Conservation (phyloP, 2,797 vertebrate genomes). For the Hapalemur alaotrensis region DNA sequence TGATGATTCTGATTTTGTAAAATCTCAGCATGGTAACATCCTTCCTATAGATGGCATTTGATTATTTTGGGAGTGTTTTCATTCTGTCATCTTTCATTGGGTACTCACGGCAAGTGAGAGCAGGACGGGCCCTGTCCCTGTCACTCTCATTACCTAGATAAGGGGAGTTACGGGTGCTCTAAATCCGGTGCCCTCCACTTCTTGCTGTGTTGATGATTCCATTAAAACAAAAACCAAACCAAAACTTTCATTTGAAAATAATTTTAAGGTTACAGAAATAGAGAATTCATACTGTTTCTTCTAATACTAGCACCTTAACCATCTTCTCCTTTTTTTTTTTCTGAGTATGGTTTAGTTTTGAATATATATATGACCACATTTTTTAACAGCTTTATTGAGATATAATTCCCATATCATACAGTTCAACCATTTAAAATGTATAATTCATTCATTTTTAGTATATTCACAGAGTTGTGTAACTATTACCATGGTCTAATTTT, state of each 20-base stretch:
- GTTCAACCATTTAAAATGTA: not conserved
- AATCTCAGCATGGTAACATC: not conserved
- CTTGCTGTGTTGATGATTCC: not conserved
- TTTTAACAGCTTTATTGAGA: not conserved
- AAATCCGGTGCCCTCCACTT: not conserved
- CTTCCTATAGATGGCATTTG: not conserved
- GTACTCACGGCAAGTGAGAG: not conserved
- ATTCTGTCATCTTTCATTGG: not conserved
- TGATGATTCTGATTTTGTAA: conserved; percentile 14
- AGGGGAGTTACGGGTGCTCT: not conserved
- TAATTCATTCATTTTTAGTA: not conserved
- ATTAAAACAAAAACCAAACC: not conserved
- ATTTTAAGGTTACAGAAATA: not conserved
- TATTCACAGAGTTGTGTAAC: not conserved
- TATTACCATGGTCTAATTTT: not conserved
- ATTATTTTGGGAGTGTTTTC: not conserved
- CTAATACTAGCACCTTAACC: not conserved
- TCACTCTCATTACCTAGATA: not conserved
- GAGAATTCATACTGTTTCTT: conserved; percentile 3
- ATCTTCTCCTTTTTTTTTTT: not conserved
- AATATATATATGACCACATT: not conserved
- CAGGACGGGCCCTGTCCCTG: not conserved
- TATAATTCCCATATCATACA: not conserved
- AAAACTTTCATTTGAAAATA: not conserved
- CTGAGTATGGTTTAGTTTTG: not conserved